Conservation (phyloP, 2,888 invertebrate species). For the Acrobeloides nanus region DNA sequence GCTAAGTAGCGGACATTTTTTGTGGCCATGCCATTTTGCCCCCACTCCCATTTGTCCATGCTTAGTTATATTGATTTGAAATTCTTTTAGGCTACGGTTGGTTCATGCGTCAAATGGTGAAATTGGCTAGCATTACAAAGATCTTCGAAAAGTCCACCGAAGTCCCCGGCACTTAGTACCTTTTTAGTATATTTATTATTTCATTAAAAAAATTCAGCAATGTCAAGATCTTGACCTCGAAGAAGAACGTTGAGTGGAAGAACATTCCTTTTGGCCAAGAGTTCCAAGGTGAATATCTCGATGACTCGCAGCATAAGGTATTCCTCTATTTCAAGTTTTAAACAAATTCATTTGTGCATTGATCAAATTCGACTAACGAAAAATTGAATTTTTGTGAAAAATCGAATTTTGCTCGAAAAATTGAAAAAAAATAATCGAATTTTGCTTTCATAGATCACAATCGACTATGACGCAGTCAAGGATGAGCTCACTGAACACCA, state of each 20-base stretch:
- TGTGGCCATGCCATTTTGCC: not conserved
- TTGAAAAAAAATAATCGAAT: not conserved
- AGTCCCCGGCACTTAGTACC: slow-evolving; percentile 19
- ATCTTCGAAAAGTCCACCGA: slow-evolving; percentile 22
- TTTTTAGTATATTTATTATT: slow-evolving; percentile 1
- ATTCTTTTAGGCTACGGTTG: slow-evolving; percentile 23
- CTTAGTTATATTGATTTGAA: not conserved
- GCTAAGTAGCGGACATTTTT: not conserved
- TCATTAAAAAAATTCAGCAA: not conserved
- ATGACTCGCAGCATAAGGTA: slow-evolving; percentile 44
- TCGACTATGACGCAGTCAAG: slow-evolving; percentile 18
- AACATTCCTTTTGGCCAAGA: slow-evolving; percentile 36
- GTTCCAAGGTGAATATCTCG: slow-evolving; percentile 46
- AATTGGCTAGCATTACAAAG: slow-evolving; percentile 25
- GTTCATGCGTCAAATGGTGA: slow-evolving; percentile 31
- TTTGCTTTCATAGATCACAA: slow-evolving; percentile 23
- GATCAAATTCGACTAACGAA: no score
- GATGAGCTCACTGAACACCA: slow-evolving; percentile 26
- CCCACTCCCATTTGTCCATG: not conserved
- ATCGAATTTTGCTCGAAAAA: no score
- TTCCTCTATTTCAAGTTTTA: slow-evolving; percentile 2
- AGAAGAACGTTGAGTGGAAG: slow-evolving; percentile 47
- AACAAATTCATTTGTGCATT: no score
- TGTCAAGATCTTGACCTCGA: slow-evolving; percentile 38
- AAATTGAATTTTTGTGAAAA: no score